Base-by-base conservation (phyloP, 2,888 invertebrate species). In the Melipona beecheii region DNA sequence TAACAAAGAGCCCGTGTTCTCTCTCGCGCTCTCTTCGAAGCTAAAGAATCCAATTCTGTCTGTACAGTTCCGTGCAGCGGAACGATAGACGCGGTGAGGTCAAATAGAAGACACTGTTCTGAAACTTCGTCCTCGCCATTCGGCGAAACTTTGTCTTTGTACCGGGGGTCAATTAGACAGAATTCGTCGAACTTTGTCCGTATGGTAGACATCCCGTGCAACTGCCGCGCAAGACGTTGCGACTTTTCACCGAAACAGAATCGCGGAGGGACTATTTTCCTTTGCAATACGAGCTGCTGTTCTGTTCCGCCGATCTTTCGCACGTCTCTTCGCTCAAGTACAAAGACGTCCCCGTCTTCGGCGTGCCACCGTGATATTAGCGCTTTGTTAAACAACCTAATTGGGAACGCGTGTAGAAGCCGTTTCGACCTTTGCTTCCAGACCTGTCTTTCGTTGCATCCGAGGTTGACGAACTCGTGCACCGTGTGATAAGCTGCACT, bases 151-250 rank as follows among this genome's bases (percentile, higher is more conserved):
- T 85, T 79, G 89, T 90, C 88, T 89, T 89, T 90, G 90, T 88
- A 80, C 83, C 43, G 87, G 76, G 84, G 90, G 91, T 92, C 91
- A 92, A 92, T 92, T 92, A 92, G 86, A 89, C 85, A 74, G 80
- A 85, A 90, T 90, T 89, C 88, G 87, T 89, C 89, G 80, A 90
- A 90, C 83, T 90, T 90, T 81, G 83, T 79, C 84, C 83, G 83
- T 75, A 83, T 60, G 78, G 58, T 62, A 83, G 90, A 80, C 84
- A 79, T 81, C 83, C 73, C 74, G 56, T 52, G 75, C 87, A 81
- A 85, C 85, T 83, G 81, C 73, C 78, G 79, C 54, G 19, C 72
- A 70, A 81, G 71, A 81, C 72, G 64, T 69, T 24, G 76, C 64
- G 87, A 90, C 87, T 90, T 87, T 83, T 86, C 86, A 62, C 70